A percentile compares a stretch with the other conserved stretches of the same genome.
phyloP scores from a whole-genome alignment of 2,888 invertebrate genomes.

The Lydus trimaculatus region DNA sequence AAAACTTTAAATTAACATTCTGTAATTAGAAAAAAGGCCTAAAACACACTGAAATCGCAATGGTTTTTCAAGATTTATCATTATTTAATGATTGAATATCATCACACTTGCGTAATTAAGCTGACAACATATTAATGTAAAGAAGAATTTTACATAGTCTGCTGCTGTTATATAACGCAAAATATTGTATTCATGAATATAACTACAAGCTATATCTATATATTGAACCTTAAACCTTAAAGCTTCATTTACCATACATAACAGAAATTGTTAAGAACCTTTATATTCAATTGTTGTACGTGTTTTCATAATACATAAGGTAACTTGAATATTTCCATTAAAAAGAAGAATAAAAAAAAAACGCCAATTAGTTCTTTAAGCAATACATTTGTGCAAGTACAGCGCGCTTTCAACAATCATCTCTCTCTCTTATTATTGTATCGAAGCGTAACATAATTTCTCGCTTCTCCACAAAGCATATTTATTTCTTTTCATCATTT shows the following conservation, averaged over 20 bases:
- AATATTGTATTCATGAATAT: too few relatives aligned
- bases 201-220: too few relatives aligned
- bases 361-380: not conserved
- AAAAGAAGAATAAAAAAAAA: too few relatives aligned
- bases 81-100: not conserved
- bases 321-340: not conserved
- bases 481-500: not conserved
- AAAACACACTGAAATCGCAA: too few relatives aligned
- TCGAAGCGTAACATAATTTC: not conserved
- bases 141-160: not conserved
- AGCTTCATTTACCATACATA: too few relatives aligned
- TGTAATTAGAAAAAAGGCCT: not conserved
- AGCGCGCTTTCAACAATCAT: not conserved
- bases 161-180: not conserved
- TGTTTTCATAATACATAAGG: not conserved
- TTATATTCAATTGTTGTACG: not conserved
- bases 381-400: not conserved
- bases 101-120: not conserved
- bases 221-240: too few relatives aligned
- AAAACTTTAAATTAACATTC: not conserved
- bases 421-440: not conserved
- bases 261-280: not conserved
- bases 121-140: not conserved
- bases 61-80: too few relatives aligned
- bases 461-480: not conserved